phyloP scores from a whole-genome alignment of 1,140 invertebrate species.

The Drosophila asahinai region DNA sequence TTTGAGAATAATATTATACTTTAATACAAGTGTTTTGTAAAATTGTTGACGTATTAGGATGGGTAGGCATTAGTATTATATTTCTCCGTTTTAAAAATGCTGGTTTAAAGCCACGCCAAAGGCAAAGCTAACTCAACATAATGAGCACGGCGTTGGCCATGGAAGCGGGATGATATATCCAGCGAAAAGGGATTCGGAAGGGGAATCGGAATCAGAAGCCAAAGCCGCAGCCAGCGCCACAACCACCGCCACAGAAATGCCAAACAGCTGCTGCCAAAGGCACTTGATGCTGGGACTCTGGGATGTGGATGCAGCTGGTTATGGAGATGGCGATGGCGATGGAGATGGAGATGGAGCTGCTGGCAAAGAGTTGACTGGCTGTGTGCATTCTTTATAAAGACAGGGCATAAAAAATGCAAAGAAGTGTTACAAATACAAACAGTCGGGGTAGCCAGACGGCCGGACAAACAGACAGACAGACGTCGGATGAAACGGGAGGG shows the following conservation, averaged over 20 bases:
- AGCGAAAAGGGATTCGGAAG: conserved; percentile 7
- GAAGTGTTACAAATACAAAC: conserved; percentile 82
- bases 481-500: conserved; percentile 5
- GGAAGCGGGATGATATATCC: conserved; percentile 6
- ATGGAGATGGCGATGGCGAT: conserved; percentile 20
- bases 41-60: not conserved
- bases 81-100: not conserved
- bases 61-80: too few relatives aligned
- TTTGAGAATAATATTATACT: not conserved
- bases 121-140: conserved; percentile 55
- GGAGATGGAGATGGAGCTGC: conserved; percentile 18
- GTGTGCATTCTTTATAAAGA: conserved; percentile 67
- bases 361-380: conserved; percentile 28
- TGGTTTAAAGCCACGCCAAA: not conserved
- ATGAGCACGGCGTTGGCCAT: conserved; percentile 51
- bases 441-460: conserved; percentile 46
- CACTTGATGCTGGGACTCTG: conserved; percentile 46
- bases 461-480: conserved; percentile 22
- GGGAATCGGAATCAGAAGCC: conserved; percentile 25
- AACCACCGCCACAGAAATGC: conserved; percentile 56
- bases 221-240: conserved; percentile 38
- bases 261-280: conserved; percentile 68
- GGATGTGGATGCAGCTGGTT: conserved; percentile 22
- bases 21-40: too few relatives aligned
- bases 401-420: conserved; percentile 69